These are phyloP conservation scores for Matsumyia berberina DNA, from an alignment of 2,888 invertebrate genomes.

Conservation along the genomic window DNA sequence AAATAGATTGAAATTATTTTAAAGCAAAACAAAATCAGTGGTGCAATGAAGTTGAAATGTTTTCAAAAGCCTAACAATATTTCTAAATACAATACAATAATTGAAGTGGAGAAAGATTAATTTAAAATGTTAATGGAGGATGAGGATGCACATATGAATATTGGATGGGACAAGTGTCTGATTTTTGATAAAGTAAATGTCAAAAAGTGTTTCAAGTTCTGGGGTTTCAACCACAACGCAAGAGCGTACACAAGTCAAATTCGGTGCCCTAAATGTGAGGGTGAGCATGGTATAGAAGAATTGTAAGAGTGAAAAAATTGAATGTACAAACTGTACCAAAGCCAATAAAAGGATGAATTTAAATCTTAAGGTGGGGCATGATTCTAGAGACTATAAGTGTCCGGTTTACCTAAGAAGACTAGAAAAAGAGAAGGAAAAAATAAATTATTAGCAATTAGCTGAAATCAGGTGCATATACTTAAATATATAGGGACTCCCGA, in stretches of 20 bases:
- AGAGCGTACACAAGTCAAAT: neutral
- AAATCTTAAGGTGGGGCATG: neutral
- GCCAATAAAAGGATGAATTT: neutral
- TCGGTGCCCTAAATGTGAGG: neutral
- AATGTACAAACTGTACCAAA: slow-evolving; percentile 20
- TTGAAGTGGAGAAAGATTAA: slow-evolving; percentile 18
- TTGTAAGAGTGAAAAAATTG: neutral
- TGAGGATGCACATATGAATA: neutral
- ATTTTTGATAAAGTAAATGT: neutral
- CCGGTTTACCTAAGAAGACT: slow-evolving; percentile 21
- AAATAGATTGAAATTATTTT: slow-evolving; percentile 1
- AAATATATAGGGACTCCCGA: slow-evolving; percentile 18
- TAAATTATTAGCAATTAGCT: slow-evolving; percentile 22
- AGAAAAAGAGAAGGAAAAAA: neutral
- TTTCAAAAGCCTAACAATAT: neutral
- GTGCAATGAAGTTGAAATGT: slow-evolving; percentile 2
- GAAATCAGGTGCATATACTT: slow-evolving; percentile 5
- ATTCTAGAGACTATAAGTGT: slow-evolving; percentile 1
- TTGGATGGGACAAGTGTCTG: slow-evolving; percentile 23
- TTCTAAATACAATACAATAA: neutral
- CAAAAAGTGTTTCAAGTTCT: slow-evolving; percentile 13
- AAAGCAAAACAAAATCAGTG: slow-evolving; percentile 10
- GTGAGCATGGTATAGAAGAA: neutral
- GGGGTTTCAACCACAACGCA: slow-evolving; percentile 28
- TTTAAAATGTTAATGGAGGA: neutral